Conservation (phyloP, 2,797 vertebrate genomes). For the Pogoniulus pusillus region DNA sequence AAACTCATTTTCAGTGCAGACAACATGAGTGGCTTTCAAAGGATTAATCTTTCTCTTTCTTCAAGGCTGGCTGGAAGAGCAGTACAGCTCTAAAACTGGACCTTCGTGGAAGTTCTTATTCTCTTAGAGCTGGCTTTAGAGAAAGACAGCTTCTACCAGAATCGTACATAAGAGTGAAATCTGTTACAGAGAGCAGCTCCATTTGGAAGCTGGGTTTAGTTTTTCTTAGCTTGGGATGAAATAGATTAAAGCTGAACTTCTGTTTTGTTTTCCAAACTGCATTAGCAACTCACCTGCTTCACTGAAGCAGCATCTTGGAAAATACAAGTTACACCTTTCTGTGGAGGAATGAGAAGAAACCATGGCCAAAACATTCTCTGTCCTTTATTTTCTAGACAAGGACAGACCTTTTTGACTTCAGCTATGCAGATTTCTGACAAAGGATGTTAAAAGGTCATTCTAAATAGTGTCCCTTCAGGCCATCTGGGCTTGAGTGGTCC, state of each 20-base stretch:
- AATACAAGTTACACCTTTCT: not conserved
- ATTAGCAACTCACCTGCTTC: not conserved
- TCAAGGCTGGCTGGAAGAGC: not conserved
- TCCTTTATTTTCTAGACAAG: not conserved
- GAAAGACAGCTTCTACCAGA: not conserved
- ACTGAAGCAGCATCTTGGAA: not conserved
- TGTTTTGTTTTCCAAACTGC: not conserved
- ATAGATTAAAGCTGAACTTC: not conserved
- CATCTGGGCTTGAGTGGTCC: slow-evolving; percentile 32
- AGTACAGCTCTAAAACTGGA: not conserved
- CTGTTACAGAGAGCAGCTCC: not conserved
- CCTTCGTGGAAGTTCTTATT: not conserved
- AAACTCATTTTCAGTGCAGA: not conserved
- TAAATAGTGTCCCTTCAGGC: slow-evolving; percentile 41
- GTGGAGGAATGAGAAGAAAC: not conserved
- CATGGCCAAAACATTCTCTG: not conserved
- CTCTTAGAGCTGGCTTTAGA: not conserved
- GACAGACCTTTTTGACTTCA: not conserved
- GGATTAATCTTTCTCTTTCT: not conserved
- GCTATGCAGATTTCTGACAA: slow-evolving; percentile 47
- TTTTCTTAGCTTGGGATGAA: not conserved
- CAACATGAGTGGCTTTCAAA: not conserved
- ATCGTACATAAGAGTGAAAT: not conserved
- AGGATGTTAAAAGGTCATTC: slow-evolving; percentile 50
- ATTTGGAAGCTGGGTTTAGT: not conserved